phyloP scores from a whole-genome alignment of 2,888 invertebrate species.

The Callosobruchus maculatus region DNA sequence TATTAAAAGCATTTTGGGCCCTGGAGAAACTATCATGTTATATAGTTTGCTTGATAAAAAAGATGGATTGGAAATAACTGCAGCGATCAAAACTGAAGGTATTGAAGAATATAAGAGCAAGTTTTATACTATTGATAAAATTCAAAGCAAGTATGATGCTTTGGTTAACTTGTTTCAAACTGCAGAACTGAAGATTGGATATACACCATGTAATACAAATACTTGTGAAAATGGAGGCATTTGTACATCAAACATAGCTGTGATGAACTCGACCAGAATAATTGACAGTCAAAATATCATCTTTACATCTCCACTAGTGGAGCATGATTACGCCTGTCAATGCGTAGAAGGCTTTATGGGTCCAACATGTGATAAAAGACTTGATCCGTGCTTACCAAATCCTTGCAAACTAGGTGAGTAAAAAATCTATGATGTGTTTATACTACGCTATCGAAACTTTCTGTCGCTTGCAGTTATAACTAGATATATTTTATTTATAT shows the following conservation, averaged over 20 bases:
- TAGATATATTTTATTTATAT: too few species aligned
- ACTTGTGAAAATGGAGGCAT: constrained; percentile 76
- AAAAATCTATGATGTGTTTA: too few species aligned
- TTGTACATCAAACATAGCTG: constrained; percentile 69
- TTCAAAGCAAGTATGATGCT: constrained; percentile 63
- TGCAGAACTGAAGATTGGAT: constrained; percentile 63
- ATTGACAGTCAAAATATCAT: constrained; percentile 78
- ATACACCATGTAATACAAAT: constrained; percentile 69
- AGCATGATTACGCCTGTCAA: constrained; percentile 74
- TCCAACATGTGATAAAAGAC: constrained; percentile 74
- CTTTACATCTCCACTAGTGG: constrained; percentile 76
- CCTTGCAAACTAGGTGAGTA: constrained; percentile 62
- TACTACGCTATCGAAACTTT: too few species aligned
- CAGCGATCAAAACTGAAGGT: constrained; percentile 57
- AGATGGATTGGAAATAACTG: constrained; percentile 64
- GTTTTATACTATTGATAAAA: constrained; percentile 61
- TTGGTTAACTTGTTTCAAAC: constrained; percentile 63
- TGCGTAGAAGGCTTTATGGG: constrained; percentile 85
- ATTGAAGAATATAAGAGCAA: constrained; percentile 61
- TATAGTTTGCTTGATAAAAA: constrained; percentile 72
- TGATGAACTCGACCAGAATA: constrained; percentile 67
- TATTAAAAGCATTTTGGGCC: constrained; percentile 63
- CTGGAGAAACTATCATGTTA: constrained; percentile 62
- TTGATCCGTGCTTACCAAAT: constrained; percentile 87
- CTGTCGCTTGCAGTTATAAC: too few species aligned